Percentiles rank a stretch among this genome's conserved stretches.
Evolutionary conservation across 2,888 invertebrate genomes (phyloP).

Genomic region (Tigriopus californicus): DNA sequence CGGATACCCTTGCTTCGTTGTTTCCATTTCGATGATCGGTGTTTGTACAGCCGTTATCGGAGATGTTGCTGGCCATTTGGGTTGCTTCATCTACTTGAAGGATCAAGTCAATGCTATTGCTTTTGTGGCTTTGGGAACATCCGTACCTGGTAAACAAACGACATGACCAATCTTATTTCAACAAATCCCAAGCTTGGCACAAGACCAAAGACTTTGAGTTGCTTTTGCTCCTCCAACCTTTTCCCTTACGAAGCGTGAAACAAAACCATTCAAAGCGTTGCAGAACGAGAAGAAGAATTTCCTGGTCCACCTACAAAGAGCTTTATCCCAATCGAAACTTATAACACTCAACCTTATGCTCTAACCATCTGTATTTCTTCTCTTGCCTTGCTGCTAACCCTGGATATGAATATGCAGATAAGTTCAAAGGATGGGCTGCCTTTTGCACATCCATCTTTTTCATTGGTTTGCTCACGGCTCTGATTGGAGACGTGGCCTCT

Average conservation of each 20-base stretch:
- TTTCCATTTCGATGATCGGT: conserved; percentile 82
- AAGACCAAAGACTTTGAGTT: neutral
- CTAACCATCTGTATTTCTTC: too few relatives aligned
- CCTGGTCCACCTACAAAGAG: too few relatives aligned
- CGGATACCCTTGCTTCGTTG: conserved; percentile 69
- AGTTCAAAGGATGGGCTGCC: conserved; percentile 38
- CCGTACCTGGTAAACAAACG: conserved; percentile 62
- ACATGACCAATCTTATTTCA: too few relatives aligned
- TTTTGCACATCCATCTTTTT: conserved; percentile 35
- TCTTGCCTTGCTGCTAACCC: too few relatives aligned
- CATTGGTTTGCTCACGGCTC: conserved; percentile 39
- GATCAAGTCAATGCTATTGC: conserved; percentile 94
- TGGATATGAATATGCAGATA: conserved; percentile 24
- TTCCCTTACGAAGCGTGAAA: neutral
- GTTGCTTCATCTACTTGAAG: conserved; percentile 86
- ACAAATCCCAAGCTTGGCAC: neutral
- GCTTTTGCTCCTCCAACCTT: neutral
- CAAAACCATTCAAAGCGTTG: neutral
- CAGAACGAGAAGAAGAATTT: too few relatives aligned
- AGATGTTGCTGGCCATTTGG: conserved; percentile 91
- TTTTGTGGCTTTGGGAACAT: conserved; percentile 93
- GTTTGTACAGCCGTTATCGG: conserved; percentile 88
- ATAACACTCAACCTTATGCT: too few relatives aligned
- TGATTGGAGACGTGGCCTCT: conserved; percentile 41
- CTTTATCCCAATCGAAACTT: too few relatives aligned